Evolutionary conservation across 2,113 vertebrate species (phyloP).

Genomic region (Pelecanoides urinatrix): DNA sequence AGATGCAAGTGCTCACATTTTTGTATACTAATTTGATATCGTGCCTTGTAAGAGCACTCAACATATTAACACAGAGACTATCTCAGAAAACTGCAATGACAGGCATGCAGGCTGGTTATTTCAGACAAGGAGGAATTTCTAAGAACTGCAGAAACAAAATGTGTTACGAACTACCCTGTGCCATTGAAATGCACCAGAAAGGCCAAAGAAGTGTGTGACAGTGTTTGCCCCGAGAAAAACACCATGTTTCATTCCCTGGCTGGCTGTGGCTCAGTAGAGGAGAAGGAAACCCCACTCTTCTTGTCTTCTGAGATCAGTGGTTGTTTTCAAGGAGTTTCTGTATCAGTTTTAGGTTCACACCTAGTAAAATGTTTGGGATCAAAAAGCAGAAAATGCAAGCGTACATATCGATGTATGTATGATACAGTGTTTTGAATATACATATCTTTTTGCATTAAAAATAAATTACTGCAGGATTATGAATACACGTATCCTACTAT

Average conservation of each 20-base stretch:
- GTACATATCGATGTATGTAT: fast-evolving
- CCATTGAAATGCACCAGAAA: not conserved
- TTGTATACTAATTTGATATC: slow-evolving; percentile 38
- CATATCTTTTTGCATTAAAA: not conserved
- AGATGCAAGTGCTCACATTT: slow-evolving; percentile 55
- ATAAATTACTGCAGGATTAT: not conserved
- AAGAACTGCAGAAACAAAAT: not conserved
- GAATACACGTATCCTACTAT: not conserved
- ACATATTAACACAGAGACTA: not conserved
- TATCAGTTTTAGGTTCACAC: not conserved
- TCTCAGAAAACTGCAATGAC: not conserved
- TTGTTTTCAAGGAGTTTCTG: not conserved
- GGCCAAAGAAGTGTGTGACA: not conserved
- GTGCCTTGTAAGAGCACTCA: slow-evolving; percentile 46
- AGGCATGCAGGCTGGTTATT: not conserved
- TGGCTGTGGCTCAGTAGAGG: not conserved
- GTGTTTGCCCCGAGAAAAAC: not conserved
- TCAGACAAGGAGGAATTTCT: not conserved
- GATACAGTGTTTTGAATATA: not conserved
- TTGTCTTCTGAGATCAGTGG: not conserved
- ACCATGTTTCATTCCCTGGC: not conserved
- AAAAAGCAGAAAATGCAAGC: not conserved
- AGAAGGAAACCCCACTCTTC: not conserved
- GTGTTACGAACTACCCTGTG: not conserved
- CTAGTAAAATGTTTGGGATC: not conserved